Conservation (phyloP, 2,113 vertebrate genomes). For the Tonatia bakeri region DNA sequence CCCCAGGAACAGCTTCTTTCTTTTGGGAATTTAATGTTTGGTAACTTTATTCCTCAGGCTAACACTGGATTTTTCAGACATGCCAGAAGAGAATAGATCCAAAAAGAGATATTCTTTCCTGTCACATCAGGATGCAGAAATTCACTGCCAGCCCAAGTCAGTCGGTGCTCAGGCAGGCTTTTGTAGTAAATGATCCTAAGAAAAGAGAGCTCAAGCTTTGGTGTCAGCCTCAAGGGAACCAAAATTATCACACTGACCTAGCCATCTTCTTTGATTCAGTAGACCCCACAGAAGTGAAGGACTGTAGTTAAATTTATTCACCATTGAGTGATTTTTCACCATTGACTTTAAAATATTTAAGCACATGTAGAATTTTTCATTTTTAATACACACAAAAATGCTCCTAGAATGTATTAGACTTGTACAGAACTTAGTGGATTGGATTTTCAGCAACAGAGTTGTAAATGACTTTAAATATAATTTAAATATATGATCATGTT, state of each 20-base stretch:
- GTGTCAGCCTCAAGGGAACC: neutral
- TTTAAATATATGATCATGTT: neutral
- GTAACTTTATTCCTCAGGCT: slow-evolving; percentile 17
- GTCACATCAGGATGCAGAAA: slow-evolving; percentile 44
- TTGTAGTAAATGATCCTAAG: neutral
- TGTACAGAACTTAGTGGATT: neutral
- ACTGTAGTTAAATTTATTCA: neutral
- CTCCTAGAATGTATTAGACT: neutral
- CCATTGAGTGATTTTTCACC: neutral
- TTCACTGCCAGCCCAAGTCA: slow-evolving; percentile 38
- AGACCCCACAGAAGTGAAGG: neutral
- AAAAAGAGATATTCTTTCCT: neutral
- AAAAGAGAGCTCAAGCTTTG: neutral
- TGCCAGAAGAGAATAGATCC: slow-evolving; percentile 22
- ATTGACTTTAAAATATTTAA: neutral
- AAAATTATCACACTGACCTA: neutral
- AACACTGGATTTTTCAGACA: slow-evolving; percentile 29
- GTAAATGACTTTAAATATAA: neutral
- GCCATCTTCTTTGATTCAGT: neutral
- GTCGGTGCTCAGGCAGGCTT: slow-evolving; percentile 5
- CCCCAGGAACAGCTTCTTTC: neutral
- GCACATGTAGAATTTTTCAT: neutral
- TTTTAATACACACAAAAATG: neutral
- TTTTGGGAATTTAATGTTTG: slow-evolving; percentile 10
- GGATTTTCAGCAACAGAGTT: neutral